Evolutionary conservation across 2,113 vertebrate genomes (phyloP).

Genomic region (Glaucomys volans): DNA sequence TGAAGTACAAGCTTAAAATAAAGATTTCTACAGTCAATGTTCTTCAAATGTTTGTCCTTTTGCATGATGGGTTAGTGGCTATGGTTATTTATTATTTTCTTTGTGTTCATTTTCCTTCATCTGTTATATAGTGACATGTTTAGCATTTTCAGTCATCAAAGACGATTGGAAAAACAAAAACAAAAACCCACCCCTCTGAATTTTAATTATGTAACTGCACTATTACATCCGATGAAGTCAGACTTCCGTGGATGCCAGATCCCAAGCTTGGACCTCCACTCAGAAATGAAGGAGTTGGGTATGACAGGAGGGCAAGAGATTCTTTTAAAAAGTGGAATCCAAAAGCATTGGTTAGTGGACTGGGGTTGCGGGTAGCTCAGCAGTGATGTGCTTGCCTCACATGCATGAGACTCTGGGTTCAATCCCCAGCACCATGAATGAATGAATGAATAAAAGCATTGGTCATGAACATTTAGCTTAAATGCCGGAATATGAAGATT

Average conservation of each 20-base stretch:
- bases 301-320: neutral
- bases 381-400: no score
- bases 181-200: neutral
- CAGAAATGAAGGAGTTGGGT: neutral
- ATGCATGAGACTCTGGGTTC: neutral
- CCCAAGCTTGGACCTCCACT: neutral
- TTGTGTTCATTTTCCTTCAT: slow-evolving; percentile 47
- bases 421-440: neutral
- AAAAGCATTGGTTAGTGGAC: neutral
- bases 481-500: neutral
- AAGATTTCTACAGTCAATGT: neutral
- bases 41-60: slow-evolving; percentile 31
- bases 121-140: slow-evolving; percentile 3
- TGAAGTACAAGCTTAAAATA: neutral
- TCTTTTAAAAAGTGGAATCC: neutral
- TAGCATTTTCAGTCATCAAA: neutral
- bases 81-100: slow-evolving; percentile 25
- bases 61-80: neutral
- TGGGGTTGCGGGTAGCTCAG: no score
- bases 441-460: neutral
- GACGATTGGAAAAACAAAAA: neutral
- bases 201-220: neutral
- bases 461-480: neutral
- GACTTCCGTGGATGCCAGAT: neutral
- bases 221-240: neutral